Conservation (phyloP, 2,888 invertebrate genomes). For the Tinea trinotella region DNA sequence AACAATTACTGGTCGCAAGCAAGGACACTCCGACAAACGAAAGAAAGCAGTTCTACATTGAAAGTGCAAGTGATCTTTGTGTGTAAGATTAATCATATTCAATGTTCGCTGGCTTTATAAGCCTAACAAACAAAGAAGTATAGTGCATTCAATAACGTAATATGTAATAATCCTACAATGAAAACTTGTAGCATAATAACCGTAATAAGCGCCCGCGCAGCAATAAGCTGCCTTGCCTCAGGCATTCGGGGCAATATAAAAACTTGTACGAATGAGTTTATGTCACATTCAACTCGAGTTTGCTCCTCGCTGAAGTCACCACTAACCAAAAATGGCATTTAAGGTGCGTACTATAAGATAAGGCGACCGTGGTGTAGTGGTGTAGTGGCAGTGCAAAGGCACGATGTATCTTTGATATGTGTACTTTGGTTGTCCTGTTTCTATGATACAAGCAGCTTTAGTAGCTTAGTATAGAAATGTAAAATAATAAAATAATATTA, state of each 20-base stretch:
- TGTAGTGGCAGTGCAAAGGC: too few species aligned
- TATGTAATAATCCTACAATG: conserved; percentile 28
- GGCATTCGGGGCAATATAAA: conserved; percentile 46
- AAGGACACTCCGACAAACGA: conserved; percentile 39
- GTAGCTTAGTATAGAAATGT: too few species aligned
- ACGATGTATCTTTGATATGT: too few species aligned
- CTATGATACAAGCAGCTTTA: too few species aligned
- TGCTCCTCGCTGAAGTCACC: conserved; percentile 47
- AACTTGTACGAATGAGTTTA: conserved; percentile 33
- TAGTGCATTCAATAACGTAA: not conserved
- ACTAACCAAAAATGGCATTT: conserved; percentile 49
- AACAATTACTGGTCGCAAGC: conserved; percentile 21
- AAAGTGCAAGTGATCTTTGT: conserved; percentile 54
- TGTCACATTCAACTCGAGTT: conserved; percentile 54
- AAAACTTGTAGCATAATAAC: conserved; percentile 1
- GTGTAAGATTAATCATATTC: conserved; percentile 45
- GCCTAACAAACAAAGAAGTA: conserved; percentile 27
- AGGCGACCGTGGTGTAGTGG: too few species aligned
- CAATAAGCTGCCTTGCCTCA: conserved; percentile 32
- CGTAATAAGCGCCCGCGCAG: not conserved
- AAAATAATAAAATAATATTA: too few species aligned
- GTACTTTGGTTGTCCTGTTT: too few species aligned
- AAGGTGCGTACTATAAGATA: conserved; percentile 45
- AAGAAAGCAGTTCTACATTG: conserved; percentile 39
- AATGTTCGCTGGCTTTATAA: conserved; percentile 38